These are phyloP conservation scores for Melanotaenia duboulayi DNA, from an alignment of 2,113 vertebrate genomes.

Conservation along the genomic window DNA sequence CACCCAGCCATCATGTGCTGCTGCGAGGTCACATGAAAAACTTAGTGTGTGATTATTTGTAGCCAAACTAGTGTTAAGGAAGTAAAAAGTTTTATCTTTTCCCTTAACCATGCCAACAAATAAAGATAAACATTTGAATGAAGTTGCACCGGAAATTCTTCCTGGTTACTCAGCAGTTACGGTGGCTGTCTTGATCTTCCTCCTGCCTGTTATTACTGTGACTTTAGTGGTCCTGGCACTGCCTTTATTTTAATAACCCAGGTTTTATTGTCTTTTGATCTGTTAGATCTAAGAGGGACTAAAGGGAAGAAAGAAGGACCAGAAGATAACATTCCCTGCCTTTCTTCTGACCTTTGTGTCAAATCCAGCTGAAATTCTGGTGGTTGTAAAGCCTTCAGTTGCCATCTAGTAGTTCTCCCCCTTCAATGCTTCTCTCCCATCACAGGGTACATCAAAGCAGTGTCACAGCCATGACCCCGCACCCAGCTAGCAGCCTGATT, in stretches of 20 bases:
- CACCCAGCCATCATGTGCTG: not conserved
- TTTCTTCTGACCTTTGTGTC: not conserved
- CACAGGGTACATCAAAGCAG: slow-evolving; percentile 54
- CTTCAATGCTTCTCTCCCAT: not conserved
- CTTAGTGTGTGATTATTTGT: not conserved
- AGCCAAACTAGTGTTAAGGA: not conserved
- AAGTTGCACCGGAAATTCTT: slow-evolving; percentile 2
- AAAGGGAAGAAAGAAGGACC: not conserved
- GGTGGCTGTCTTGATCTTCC: not conserved
- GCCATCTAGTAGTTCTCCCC: not conserved
- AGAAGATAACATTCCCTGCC: not conserved
- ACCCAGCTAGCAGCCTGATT: slow-evolving; percentile 21
- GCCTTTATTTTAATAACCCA: not conserved
- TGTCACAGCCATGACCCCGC: not conserved
- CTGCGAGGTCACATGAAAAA: not conserved
- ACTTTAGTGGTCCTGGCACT: not conserved
- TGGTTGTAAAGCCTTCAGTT: slow-evolving; percentile 11
- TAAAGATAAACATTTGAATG: not conserved
- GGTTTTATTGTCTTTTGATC: not conserved
- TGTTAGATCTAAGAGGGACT: not conserved
- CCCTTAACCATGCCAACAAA: not conserved
- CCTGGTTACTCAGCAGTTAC: not conserved
- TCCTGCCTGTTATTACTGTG: too few species aligned
- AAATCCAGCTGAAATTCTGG: slow-evolving; percentile 9
- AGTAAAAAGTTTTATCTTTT: not conserved